These are phyloP conservation scores for Bombus terrestris DNA, from an alignment of 1,140 invertebrate genomes.

Conservation along the genomic window DNA sequence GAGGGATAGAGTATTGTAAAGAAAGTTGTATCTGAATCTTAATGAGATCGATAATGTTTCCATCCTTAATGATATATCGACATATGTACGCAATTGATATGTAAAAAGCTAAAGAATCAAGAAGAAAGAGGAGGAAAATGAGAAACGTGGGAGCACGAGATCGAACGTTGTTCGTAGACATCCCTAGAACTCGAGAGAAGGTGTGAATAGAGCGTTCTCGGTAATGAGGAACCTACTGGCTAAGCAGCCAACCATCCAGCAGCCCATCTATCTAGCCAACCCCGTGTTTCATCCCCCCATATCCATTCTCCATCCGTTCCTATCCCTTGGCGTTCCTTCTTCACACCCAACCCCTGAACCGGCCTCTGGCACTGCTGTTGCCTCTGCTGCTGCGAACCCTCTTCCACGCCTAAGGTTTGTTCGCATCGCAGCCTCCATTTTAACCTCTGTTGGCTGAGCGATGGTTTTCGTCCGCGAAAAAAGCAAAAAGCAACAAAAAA, in stretches of 20 bases:
- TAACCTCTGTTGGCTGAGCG: conserved; percentile 64
- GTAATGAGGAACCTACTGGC: conserved; percentile 73
- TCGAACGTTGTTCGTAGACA: conserved; percentile 56
- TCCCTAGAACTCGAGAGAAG: conserved; percentile 61
- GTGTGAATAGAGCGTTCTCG: conserved; percentile 72
- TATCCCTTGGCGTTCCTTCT: conserved; percentile 60
- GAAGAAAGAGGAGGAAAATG: background rate
- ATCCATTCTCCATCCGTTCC: conserved; percentile 63
- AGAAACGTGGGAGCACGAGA: background rate
- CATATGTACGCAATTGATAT: background rate
- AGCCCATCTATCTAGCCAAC: conserved; percentile 68
- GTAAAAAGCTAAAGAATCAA: background rate
- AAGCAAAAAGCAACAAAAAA: background rate
- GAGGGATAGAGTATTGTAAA: background rate
- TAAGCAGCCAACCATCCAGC: conserved; percentile 70
- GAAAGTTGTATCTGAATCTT: background rate
- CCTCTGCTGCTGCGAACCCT: conserved; percentile 47
- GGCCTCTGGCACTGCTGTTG: conserved; percentile 47
- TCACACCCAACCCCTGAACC: conserved; percentile 52
- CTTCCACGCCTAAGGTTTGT: conserved; percentile 62
- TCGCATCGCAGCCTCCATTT: conserved; percentile 70
- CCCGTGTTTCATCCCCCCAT: conserved; percentile 63
- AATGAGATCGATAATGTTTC: background rate
- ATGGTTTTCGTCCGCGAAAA: conserved; percentile 25
- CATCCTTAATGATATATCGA: background rate